Base-by-base conservation (phyloP, 2,797 vertebrate genomes). In the Taenioides sp. region DNA sequence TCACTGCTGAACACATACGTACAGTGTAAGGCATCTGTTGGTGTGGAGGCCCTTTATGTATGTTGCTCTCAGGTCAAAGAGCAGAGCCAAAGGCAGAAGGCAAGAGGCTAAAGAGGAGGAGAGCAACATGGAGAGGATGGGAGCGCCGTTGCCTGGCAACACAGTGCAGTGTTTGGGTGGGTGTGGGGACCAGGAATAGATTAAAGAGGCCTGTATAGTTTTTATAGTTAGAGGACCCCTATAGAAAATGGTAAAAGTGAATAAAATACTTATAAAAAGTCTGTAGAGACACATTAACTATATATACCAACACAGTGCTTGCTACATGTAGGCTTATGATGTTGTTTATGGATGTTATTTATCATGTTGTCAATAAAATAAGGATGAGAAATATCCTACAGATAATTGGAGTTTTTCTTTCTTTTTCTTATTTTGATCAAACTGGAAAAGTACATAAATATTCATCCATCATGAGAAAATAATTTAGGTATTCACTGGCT, bases 91-190 rank as follows among this genome's bases (percentile, higher is more conserved):
- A 77, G 31, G 73, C 11, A 54, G 60, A 43, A 78, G 57, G 31
- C 65, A 65, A 62, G 52, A 58, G 37, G 66, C 40, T 59, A 68
- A 54, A 40, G 31, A 52, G 34, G 65, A 67, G 43, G 57, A 71
- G 31, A 69, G 72, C 62, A 65, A 68, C 18, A 27, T 64, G 59
- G 61, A 75, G 79, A 84, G 81, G 80, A 87, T 84, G 81, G 77
- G 81, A 77, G 80, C 68, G 78, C 65, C 27, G 92, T 94, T 92
- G 89, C 92, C 80, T 86, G 81, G 91, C 86, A 90, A 93, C 92
- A 77, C 80, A 76, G 75, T 66, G 52, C 71, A 61, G 76, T 73
- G 73, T 66, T 77, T 59, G 71, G 76, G 79, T 67, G 66, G 50
- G 66, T 54, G 52, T 37, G 65, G 37, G 62, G 63, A 74, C 72